Percentiles rank a stretch among this genome's conserved stretches.
Evolutionary conservation across 37 sponge, comb jelly and placozoan species (phyloP).

Genomic region (Diacarnus erythraeanus): DNA sequence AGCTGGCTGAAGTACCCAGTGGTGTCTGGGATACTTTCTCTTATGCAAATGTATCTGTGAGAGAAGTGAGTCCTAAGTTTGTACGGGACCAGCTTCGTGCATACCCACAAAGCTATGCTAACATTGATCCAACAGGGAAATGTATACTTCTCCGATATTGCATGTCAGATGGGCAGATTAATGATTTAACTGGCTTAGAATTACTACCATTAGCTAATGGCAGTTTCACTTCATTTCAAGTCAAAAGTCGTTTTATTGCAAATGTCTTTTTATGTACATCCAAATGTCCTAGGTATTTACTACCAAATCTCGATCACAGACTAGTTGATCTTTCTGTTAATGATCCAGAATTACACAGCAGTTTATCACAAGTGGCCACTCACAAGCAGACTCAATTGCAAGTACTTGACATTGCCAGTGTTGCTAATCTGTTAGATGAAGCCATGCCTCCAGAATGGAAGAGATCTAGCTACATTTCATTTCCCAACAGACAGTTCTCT

Average conservation of each 20-base stretch:
- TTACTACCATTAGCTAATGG: conserved; percentile 42
- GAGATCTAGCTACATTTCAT: not conserved
- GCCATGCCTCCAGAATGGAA: conserved; percentile 5
- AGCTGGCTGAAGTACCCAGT: conserved; percentile 6
- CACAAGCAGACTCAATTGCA: conserved; percentile 14
- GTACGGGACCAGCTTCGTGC: not conserved
- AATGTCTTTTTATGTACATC: conserved; percentile 15
- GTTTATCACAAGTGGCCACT: conserved; percentile 11
- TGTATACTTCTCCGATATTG: conserved; percentile 38
- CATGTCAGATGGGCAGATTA: conserved; percentile 22
- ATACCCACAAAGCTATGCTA: conserved; percentile 13
- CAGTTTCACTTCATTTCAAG: conserved; percentile 24
- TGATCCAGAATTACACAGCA: not conserved
- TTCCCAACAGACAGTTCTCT: not conserved
- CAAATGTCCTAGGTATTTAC: conserved; percentile 18
- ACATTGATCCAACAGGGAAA: conserved; percentile 9
- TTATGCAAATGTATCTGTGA: not conserved
- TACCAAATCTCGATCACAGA: conserved; percentile 18
- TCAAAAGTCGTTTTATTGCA: too few species aligned
- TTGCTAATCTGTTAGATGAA: not conserved
- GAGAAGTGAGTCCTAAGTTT: conserved; percentile 17
- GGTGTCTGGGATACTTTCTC: conserved; percentile 15
- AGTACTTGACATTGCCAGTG: not conserved
- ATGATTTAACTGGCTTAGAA: conserved; percentile 21
- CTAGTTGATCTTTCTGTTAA: conserved; percentile 16